These are phyloP conservation scores for Monopis laevigella DNA, from an alignment of 2,888 invertebrate species.

Conservation along the genomic window DNA sequence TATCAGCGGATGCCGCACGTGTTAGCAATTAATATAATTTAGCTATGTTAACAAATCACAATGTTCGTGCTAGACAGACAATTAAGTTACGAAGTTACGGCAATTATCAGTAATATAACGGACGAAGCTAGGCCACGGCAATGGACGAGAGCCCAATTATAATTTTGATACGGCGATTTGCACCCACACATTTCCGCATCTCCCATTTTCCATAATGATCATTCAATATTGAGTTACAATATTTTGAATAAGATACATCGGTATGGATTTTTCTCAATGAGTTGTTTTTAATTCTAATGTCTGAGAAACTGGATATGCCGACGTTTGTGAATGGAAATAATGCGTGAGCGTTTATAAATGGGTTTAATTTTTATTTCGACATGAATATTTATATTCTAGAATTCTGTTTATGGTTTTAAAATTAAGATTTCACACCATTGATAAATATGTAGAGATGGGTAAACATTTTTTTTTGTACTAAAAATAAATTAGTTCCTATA, in stretches of 20 bases:
- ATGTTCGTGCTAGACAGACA: slow-evolving; percentile 3
- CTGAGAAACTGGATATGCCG: not conserved
- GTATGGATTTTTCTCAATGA: slow-evolving; percentile 42
- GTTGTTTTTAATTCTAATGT: slow-evolving; percentile 16
- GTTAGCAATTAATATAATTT: slow-evolving; percentile 56
- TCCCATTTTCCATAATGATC: slow-evolving; percentile 47
- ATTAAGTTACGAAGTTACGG: slow-evolving; percentile 25
- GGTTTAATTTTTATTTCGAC: slow-evolving; percentile 21
- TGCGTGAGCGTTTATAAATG: slow-evolving; percentile 13
- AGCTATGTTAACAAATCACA: slow-evolving; percentile 49
- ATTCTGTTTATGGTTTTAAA: too few relatives aligned
- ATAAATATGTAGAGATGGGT: too few relatives aligned
- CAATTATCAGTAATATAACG: slow-evolving; percentile 46
- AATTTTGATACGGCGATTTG: slow-evolving; percentile 63
- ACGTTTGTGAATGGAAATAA: slow-evolving; percentile 9
- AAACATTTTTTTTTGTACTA: too few relatives aligned
- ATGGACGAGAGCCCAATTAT: slow-evolving; percentile 56
- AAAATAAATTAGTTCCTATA: too few relatives aligned
- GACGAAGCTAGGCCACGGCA: slow-evolving; percentile 24
- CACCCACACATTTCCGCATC: slow-evolving; percentile 65
- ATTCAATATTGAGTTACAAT: slow-evolving; percentile 54
- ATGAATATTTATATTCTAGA: too few relatives aligned
- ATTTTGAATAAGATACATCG: slow-evolving; percentile 42
- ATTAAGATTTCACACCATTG: too few relatives aligned
- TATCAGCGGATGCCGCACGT: slow-evolving; percentile 32